Conservation (phyloP, 2,888 invertebrate genomes). For the Patella caerulea region DNA sequence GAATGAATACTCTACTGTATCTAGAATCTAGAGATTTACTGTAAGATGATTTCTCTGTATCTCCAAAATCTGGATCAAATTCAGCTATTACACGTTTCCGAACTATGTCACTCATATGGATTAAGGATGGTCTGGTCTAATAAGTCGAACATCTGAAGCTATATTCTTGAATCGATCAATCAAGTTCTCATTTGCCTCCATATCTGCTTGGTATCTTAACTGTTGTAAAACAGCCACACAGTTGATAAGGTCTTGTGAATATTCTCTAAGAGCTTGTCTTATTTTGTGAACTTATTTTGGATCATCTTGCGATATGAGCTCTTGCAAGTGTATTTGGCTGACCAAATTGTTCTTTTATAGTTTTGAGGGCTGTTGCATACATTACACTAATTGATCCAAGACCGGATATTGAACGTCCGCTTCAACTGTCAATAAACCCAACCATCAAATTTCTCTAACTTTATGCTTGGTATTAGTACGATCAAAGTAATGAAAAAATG, state of each 20-base stretch:
- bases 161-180: slow-evolving; percentile 17
- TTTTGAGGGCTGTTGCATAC: slow-evolving; percentile 23
- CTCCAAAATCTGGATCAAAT: slow-evolving; percentile 27
- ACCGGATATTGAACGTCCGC: slow-evolving; percentile 13
- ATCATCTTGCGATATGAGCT: slow-evolving; percentile 5
- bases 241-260: no score
- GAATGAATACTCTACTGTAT: no score
- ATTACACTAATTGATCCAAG: slow-evolving; percentile 11
- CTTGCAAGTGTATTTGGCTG: slow-evolving; percentile 16
- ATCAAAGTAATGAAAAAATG: no score
- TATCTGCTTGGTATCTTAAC: no score
- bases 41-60: neutral
- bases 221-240: no score
- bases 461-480: no score
- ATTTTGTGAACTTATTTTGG: no score
- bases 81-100: slow-evolving; percentile 18
- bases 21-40: no score
- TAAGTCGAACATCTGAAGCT: slow-evolving; percentile 12
- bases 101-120: slow-evolving; percentile 13
- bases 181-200: neutral
- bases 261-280: no score
- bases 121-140: neutral
- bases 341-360: slow-evolving; percentile 23
- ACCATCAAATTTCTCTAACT: no score
- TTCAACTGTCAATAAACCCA: slow-evolving; percentile 4